Evolutionary conservation across 2,888 invertebrate species (phyloP).

Genomic region (Stramonita haemastoma): DNA sequence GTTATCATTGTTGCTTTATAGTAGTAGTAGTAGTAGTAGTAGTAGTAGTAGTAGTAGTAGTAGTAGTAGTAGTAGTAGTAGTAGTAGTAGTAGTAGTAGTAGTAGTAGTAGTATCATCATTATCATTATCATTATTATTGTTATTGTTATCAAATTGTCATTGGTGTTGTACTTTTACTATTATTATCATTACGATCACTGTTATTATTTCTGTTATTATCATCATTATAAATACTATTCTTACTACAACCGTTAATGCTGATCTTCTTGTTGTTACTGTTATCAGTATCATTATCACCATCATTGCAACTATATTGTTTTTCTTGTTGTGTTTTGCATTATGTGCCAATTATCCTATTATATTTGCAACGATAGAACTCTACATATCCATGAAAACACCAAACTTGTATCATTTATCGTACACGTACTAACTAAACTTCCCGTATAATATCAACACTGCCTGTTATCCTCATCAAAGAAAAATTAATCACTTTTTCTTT

Average conservation of each 20-base stretch:
- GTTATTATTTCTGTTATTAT: not conserved
- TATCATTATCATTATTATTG: no score
- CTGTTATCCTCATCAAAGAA: no score
- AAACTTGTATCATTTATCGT: not conserved
- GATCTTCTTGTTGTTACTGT: not conserved
- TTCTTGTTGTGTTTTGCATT: no score
- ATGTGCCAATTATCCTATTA: not conserved
- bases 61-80: conserved; percentile 33
- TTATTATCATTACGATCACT: not conserved
- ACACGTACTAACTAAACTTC: not conserved
- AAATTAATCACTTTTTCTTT: no score
- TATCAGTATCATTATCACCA: not conserved
- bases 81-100: conserved; percentile 33
- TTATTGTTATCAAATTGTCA: not conserved
- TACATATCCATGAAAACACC: not conserved
- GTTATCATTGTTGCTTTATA: no score
- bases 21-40: not conserved
- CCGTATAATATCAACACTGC: not conserved
- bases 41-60: conserved; percentile 20
- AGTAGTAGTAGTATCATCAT: not conserved
- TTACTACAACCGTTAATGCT: no score
- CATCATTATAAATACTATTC: not conserved
- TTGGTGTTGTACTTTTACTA: not conserved
- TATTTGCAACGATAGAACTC: not conserved
- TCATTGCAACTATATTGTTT: not conserved